A percentile compares a stretch with the other conserved stretches of the same genome.
phyloP scores from a whole-genome alignment of 2,797 vertebrate species.

The Pangasius krempfi region DNA sequence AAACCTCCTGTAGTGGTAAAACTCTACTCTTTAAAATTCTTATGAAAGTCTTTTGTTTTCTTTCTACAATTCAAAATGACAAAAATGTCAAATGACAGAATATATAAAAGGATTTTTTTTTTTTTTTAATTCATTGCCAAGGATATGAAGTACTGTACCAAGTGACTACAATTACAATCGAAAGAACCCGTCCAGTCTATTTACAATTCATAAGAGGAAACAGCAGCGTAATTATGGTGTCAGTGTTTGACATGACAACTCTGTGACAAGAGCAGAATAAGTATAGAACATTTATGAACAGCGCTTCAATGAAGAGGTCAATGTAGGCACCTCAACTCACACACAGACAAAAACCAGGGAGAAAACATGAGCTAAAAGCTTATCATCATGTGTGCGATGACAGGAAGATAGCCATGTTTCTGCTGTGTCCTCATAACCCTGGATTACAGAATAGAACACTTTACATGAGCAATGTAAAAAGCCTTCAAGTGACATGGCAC shows the following conservation, averaged over 20 bases:
- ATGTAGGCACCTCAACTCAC: constrained; percentile 20
- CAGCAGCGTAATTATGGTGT: constrained; percentile 42
- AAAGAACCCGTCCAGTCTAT: constrained; percentile 6
- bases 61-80: not conserved
- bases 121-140: too few relatives aligned
- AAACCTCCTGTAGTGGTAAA: not conserved
- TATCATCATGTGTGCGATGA: constrained; percentile 16
- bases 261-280: constrained; percentile 31
- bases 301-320: constrained; percentile 20
- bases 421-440: constrained; percentile 8
- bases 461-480: not conserved
- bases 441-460: constrained; percentile 3
- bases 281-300: constrained; percentile 32
- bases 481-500: constrained; percentile 11
- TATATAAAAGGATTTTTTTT: not conserved
- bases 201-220: constrained; percentile 42
- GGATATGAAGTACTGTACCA: not conserved
- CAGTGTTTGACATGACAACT: constrained; percentile 45
- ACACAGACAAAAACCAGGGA: constrained; percentile 1
- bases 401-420: constrained; percentile 24
- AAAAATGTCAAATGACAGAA: not conserved
- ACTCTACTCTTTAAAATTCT: not conserved
- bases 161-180: not conserved
- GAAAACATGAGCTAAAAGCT: constrained; percentile 27
- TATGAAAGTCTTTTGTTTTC: not conserved